These are phyloP conservation scores for Ormyrus pomaceus DNA, from an alignment of 2,888 invertebrate genomes.

Conservation along the genomic window DNA sequence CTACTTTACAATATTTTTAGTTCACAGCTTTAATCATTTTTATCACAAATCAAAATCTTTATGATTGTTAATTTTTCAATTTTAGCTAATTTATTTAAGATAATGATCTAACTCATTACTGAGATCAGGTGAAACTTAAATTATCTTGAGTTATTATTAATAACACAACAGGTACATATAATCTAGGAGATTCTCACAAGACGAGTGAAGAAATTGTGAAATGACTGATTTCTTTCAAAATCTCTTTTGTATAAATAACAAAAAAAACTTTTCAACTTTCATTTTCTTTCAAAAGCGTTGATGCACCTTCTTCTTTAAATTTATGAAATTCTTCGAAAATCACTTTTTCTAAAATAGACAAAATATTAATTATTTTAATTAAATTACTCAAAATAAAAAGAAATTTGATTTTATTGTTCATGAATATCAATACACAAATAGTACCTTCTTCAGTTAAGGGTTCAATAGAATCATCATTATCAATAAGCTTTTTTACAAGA, in stretches of 20 bases:
- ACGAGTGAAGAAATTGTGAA: not conserved
- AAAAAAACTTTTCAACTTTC: constrained; percentile 27
- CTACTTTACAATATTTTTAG: too few relatives aligned
- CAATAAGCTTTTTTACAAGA: constrained; percentile 41
- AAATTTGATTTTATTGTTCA: not conserved
- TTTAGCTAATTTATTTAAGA: too few relatives aligned
- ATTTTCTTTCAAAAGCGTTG: constrained; percentile 32
- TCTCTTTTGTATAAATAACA: not conserved
- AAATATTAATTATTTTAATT: not conserved
- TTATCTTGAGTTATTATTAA: not conserved
- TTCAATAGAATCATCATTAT: constrained; percentile 25
- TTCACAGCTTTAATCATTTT: too few relatives aligned
- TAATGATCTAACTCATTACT: too few relatives aligned
- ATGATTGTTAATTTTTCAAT: too few relatives aligned
- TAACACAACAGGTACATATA: constrained; percentile 13
- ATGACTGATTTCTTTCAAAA: not conserved
- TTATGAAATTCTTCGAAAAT: constrained; percentile 47
- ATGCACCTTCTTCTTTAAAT: constrained; percentile 49
- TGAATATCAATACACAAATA: not conserved
- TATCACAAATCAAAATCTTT: too few relatives aligned
- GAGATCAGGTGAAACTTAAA: too few relatives aligned
- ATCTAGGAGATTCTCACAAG: constrained; percentile 3
- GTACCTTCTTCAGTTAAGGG: constrained; percentile 46
- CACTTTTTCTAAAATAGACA: constrained; percentile 43
- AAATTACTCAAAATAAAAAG: not conserved